Conservation (phyloP, 2,113 vertebrate genomes). For the rabbit (Oryctolagus cuniculus) region mOryCun1.1 NC_091434.1:48796001-48796500, state of each 20-base stretch:
- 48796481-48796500: background rate
- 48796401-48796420: constrained; percentile 44
- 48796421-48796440: constrained; percentile 26
- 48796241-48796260: background rate
- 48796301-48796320: background rate
- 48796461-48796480: constrained; percentile 59
- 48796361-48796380: constrained; percentile 58
- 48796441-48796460: constrained; percentile 25
- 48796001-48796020: background rate
- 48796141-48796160: constrained; percentile 33
- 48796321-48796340: constrained; percentile 50
- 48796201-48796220: background rate
- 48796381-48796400: constrained; percentile 4
- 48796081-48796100: constrained; percentile 10
- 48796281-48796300: background rate
- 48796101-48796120: background rate
- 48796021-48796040: background rate
- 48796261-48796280: background rate
- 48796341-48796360: constrained; percentile 18
- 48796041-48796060: constrained; percentile 14
- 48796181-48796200: constrained; percentile 3
- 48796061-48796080: background rate
- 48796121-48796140: constrained; percentile 12
- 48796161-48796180: constrained; percentile 34
- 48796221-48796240: background rate